These are phyloP conservation scores for Spatulosminthurus flaviceps DNA, from an alignment of 2,888 invertebrate genomes.

Conservation along the genomic window DNA sequence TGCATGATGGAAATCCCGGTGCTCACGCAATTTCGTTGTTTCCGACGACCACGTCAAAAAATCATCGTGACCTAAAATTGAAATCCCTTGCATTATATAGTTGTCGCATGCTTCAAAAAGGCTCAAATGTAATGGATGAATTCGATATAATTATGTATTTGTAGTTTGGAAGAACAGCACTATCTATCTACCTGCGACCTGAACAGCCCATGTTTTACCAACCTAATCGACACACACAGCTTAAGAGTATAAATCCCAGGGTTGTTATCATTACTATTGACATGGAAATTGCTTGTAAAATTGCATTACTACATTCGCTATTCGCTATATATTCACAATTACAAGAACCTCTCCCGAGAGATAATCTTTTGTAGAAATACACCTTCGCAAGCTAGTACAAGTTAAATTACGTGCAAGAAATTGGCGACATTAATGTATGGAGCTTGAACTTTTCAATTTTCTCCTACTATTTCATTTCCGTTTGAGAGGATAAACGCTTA, in stretches of 20 bases:
- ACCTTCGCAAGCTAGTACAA: background rate
- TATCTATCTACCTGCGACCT: too few relatives aligned
- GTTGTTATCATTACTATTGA: too few relatives aligned
- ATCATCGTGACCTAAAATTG: constrained; percentile 11
- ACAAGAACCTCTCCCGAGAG: background rate
- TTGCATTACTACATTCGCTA: background rate
- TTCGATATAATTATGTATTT: too few relatives aligned
- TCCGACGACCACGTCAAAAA: constrained; percentile 3
- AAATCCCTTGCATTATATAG: background rate
- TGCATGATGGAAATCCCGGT: background rate
- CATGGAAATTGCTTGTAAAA: background rate
- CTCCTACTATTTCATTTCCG: background rate
- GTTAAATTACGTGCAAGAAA: background rate
- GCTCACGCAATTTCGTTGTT: background rate
- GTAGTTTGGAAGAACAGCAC: too few relatives aligned
- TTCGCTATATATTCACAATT: background rate
- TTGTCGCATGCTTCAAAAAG: background rate
- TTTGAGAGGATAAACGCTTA: too few relatives aligned
- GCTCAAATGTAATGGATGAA: too few relatives aligned
- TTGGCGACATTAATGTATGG: background rate
- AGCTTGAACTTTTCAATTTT: constrained; percentile 8
- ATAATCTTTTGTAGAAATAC: background rate
- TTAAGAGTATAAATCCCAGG: too few relatives aligned
- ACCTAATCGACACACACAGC: too few relatives aligned
- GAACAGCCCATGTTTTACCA: too few relatives aligned